These are phyloP conservation scores for Trachelipus rathkii DNA, from an alignment of 1,140 invertebrate species.

Conservation along the genomic window DNA sequence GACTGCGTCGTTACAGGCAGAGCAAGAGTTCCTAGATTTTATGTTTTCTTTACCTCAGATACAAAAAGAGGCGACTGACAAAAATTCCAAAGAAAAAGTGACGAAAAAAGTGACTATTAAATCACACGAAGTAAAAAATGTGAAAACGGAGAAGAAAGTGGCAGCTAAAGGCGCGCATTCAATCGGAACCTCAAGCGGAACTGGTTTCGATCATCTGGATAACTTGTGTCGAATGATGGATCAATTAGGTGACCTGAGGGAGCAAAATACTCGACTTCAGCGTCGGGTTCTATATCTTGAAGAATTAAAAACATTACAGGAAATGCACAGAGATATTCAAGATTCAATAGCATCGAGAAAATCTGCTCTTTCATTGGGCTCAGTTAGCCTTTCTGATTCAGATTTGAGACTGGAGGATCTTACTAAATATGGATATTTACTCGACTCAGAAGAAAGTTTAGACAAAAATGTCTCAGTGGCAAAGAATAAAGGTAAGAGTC, in stretches of 20 bases:
- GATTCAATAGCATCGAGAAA: conserved; percentile 46
- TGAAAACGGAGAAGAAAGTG: conserved; percentile 20
- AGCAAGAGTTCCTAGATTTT: conserved; percentile 46
- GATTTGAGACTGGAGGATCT: conserved; percentile 33
- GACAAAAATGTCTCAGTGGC: conserved; percentile 24
- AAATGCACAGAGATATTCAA: conserved; percentile 50
- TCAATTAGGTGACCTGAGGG: conserved; percentile 65
- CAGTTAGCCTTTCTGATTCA: conserved; percentile 36
- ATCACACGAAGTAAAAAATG: conserved; percentile 6
- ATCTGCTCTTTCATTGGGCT: conserved; percentile 29
- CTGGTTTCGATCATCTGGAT: conserved; percentile 68
- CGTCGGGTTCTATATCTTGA: conserved; percentile 67
- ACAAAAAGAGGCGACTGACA: conserved; percentile 27
- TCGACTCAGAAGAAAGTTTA: conserved; percentile 39
- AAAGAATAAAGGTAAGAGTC: conserved; percentile 33
- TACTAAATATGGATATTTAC: conserved; percentile 26
- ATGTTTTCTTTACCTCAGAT: conserved; percentile 43
- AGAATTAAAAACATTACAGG: conserved; percentile 63
- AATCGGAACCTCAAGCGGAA: conserved; percentile 43
- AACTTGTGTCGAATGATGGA: conserved; percentile 69
- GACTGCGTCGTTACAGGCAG: conserved; percentile 42
- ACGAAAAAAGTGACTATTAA: not conserved
- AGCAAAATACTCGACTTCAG: conserved; percentile 65
- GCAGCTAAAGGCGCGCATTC: conserved; percentile 21
- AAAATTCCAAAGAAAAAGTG: not conserved